Conservation (phyloP, 2,113 vertebrate genomes). For the Tenrec ecaudatus region DNA sequence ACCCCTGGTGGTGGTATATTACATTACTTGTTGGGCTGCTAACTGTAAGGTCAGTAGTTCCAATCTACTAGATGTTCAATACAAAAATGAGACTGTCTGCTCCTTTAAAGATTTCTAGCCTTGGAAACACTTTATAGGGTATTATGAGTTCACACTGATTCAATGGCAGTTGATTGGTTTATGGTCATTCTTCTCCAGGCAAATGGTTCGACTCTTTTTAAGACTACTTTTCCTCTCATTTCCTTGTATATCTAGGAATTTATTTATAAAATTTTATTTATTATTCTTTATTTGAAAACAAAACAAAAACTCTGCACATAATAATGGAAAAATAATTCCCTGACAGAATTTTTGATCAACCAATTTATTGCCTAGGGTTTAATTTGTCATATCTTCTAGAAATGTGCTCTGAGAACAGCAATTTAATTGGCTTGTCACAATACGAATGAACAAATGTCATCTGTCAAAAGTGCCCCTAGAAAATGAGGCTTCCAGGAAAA, state of each 20-base stretch:
- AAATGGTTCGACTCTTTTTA: constrained; percentile 43
- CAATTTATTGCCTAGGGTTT: constrained; percentile 36
- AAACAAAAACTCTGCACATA: constrained; percentile 8
- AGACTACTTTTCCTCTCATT: not conserved
- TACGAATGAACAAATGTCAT: constrained; percentile 16
- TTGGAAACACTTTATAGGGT: too few relatives aligned
- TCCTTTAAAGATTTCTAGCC: too few relatives aligned
- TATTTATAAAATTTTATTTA: constrained; percentile 54
- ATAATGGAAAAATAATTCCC: constrained; percentile 30
- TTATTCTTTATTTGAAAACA: constrained; percentile 41
- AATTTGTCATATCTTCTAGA: constrained; percentile 41
- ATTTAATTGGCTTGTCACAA: constrained; percentile 22
- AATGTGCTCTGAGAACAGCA: not conserved
- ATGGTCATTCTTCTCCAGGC: too few relatives aligned
- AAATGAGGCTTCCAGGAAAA: not conserved
- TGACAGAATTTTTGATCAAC: constrained; percentile 28
- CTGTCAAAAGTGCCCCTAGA: constrained; percentile 7
- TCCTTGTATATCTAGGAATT: not conserved
- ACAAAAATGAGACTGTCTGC: too few relatives aligned
- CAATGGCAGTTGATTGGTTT: too few relatives aligned
- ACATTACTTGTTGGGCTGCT: too few relatives aligned
- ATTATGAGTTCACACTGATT: too few relatives aligned
- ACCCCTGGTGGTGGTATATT: too few relatives aligned
- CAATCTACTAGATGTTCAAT: too few relatives aligned
- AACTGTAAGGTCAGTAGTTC: too few relatives aligned